phyloP scores from a whole-genome alignment of 2,797 vertebrate species.

The Sarcoramphus papa region DNA sequence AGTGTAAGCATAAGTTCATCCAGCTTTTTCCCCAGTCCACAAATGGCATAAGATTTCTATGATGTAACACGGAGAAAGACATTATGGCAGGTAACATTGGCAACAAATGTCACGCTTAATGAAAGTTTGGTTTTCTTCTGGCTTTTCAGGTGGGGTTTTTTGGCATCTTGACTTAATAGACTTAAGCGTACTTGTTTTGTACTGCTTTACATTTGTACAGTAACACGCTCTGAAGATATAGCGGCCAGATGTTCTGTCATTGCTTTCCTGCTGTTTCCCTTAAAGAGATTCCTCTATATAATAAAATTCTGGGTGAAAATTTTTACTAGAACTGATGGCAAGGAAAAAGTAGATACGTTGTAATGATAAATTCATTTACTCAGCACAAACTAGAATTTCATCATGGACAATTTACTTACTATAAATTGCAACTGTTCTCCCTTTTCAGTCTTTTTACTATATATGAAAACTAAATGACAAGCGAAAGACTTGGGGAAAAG shows the following conservation, averaged over 20 bases:
- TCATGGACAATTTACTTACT: not conserved
- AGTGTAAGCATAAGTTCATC: not conserved
- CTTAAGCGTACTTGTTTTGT: not conserved
- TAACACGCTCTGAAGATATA: not conserved
- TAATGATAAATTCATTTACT: not conserved
- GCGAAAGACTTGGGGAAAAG: not conserved
- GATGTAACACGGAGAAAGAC: not conserved
- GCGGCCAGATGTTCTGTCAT: not conserved
- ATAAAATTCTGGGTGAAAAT: not conserved
- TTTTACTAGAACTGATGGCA: not conserved
- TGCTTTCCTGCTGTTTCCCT: not conserved
- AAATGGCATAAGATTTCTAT: not conserved
- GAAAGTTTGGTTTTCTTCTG: not conserved
- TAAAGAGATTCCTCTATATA: not conserved
- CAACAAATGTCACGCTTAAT: not conserved
- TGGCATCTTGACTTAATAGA: not conserved
- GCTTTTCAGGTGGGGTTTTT: not conserved
- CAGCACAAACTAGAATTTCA: not conserved
- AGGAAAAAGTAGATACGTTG: rapidly evolving
- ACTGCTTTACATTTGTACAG: not conserved
- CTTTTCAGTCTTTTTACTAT: not conserved
- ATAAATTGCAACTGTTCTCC: not conserved
- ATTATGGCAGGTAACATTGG: not conserved
- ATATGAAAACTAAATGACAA: not conserved
- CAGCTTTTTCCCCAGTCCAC: not conserved